Percentiles rank a stretch among this genome's conserved stretches.
phyloP scores from a whole-genome alignment of 2,888 invertebrate genomes.

The Allolobophora icterica region DNA sequence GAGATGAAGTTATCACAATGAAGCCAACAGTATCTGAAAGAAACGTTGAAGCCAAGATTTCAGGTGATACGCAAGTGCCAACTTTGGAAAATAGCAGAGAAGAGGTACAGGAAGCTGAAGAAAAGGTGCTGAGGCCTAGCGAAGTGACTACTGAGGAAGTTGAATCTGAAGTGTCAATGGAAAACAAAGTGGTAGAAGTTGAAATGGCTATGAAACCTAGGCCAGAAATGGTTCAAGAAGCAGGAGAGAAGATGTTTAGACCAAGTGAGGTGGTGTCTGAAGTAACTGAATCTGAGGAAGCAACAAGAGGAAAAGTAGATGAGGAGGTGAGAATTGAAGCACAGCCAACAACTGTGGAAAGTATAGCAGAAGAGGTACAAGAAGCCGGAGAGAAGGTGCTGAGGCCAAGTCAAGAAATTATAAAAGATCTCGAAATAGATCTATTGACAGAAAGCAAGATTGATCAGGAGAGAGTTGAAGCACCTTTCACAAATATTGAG shows the following conservation, averaged over 20 bases:
- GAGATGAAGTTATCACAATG: too few species aligned
- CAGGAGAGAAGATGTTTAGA: neutral
- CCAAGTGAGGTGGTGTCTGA: neutral
- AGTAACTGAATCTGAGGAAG: neutral
- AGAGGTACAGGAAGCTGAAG: slow-evolving; percentile 14
- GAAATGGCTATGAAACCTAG: neutral
- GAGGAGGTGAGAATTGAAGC: neutral
- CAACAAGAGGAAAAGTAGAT: neutral
- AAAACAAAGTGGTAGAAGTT: neutral
- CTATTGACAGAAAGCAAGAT: neutral
- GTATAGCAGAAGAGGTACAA: neutral
- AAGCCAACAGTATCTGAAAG: too few species aligned
- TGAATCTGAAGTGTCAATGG: neutral
- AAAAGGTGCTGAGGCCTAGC: neutral
- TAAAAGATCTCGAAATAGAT: neutral
- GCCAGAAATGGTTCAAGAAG: neutral
- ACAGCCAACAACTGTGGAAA: too few species aligned
- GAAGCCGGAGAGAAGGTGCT: neutral
- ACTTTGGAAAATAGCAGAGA: neutral
- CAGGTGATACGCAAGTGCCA: neutral
- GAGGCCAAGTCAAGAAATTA: neutral
- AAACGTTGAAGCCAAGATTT: too few species aligned
- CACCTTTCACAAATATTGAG: neutral
- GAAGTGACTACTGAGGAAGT: neutral
- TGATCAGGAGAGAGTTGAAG: neutral